Evolutionary conservation across 1,140 invertebrate species (phyloP).

Genomic region (Apis laboriosa): DNA sequence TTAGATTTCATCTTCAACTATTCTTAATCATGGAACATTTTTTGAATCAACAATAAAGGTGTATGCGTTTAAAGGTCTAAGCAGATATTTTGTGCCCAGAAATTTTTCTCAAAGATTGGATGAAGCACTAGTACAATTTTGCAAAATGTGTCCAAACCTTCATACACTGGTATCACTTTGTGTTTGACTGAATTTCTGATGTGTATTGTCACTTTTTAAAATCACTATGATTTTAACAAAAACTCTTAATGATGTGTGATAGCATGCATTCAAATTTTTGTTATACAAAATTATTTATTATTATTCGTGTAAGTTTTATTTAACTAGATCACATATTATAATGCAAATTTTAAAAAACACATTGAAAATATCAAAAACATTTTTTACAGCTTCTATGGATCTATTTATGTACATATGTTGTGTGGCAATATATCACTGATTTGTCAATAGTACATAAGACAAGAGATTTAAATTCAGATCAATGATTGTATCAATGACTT

Average conservation of each 20-base stretch:
- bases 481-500: slow-evolving; percentile 33
- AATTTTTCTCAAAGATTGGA: slow-evolving; percentile 84
- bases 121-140: slow-evolving; percentile 81
- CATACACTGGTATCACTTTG: slow-evolving; percentile 82
- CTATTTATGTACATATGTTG: slow-evolving; percentile 65
- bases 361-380: neutral
- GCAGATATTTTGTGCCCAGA: slow-evolving; percentile 80
- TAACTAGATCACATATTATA: slow-evolving; percentile 8
- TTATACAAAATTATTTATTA: slow-evolving; percentile 44
- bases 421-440: slow-evolving; percentile 74
- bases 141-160: slow-evolving; percentile 82
- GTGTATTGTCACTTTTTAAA: slow-evolving; percentile 44
- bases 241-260: slow-evolving; percentile 38
- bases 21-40: slow-evolving; percentile 70
- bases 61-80: slow-evolving; percentile 82
- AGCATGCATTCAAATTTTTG: slow-evolving; percentile 54
- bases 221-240: slow-evolving; percentile 51
- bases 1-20: slow-evolving; percentile 64
- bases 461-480: slow-evolving; percentile 37
- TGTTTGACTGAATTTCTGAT: slow-evolving; percentile 54
- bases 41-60: slow-evolving; percentile 77
- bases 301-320: slow-evolving; percentile 48
- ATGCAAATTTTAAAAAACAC: neutral
- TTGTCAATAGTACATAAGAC: slow-evolving; percentile 39
- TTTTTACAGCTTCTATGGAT: slow-evolving; percentile 23